phyloP scores from a whole-genome alignment of 2,888 invertebrate species.

The Andrena dorsata region DNA sequence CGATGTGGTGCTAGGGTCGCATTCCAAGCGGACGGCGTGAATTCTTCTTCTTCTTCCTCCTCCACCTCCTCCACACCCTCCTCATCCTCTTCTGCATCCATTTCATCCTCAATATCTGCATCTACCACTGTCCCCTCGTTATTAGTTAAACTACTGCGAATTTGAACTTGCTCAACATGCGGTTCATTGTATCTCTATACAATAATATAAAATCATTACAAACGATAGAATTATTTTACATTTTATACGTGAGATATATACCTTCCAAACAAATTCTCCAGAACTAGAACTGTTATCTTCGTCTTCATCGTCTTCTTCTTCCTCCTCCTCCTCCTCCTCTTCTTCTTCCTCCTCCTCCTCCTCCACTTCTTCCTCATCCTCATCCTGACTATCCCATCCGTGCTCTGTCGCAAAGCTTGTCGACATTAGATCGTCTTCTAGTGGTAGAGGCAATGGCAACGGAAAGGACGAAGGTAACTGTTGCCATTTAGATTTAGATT shows the following conservation, averaged over 20 bases:
- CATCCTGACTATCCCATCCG: constrained; percentile 89
- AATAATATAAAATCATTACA: constrained; percentile 31
- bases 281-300: constrained; percentile 90
- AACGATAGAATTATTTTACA: neutral
- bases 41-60: constrained; percentile 89
- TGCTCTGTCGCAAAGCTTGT: constrained; percentile 86
- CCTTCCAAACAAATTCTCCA: constrained; percentile 93
- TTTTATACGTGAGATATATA: constrained; percentile 78
- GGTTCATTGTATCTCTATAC: constrained; percentile 78
- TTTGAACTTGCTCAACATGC: constrained; percentile 70
- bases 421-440: constrained; percentile 83
- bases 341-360: constrained; percentile 85
- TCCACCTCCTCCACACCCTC: constrained; percentile 85
- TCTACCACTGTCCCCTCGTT: constrained; percentile 35
- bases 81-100: constrained; percentile 47
- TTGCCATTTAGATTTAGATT: constrained; percentile 82
- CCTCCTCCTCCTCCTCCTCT: constrained; percentile 80
- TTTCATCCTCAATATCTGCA: constrained; percentile 57
- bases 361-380: constrained; percentile 85
- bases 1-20: constrained; percentile 91
- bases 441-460: constrained; percentile 77
- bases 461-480: constrained; percentile 72
- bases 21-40: constrained; percentile 93
- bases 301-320: constrained; percentile 84
- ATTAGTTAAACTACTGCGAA: constrained; percentile 48